These are phyloP conservation scores for Lampris incognitus DNA, from an alignment of 2,113 vertebrate genomes.

Conservation along the genomic window DNA sequence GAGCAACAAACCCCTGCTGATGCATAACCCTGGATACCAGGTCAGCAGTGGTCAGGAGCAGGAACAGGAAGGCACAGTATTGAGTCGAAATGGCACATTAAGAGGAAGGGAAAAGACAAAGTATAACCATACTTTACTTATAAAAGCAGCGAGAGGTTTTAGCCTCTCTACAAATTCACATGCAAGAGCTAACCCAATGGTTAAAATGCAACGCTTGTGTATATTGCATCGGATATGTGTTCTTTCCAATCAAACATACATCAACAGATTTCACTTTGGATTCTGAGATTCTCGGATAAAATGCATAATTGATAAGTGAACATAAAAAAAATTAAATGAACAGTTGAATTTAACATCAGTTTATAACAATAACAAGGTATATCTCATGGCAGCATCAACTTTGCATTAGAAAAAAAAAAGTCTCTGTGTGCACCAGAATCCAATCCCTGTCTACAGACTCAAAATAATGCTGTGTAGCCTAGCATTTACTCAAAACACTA, in stretches of 20 bases:
- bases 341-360: slow-evolving; percentile 40
- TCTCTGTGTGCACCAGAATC: slow-evolving; percentile 54
- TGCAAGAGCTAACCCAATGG: slow-evolving; percentile 63
- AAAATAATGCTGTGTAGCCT: slow-evolving; percentile 41
- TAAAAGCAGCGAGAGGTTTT: slow-evolving; percentile 44
- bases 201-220: slow-evolving; percentile 49
- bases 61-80: slow-evolving; percentile 79
- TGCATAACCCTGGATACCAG: slow-evolving; percentile 82
- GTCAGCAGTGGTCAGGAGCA: slow-evolving; percentile 73
- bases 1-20: slow-evolving; percentile 69
- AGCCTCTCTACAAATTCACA: slow-evolving; percentile 54
- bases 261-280: slow-evolving; percentile 40
- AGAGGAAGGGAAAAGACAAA: slow-evolving; percentile 39
- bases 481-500: slow-evolving; percentile 56
- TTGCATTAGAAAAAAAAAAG: slow-evolving; percentile 48
- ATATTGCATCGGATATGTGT: slow-evolving; percentile 46
- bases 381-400: slow-evolving; percentile 36
- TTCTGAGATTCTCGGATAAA: slow-evolving; percentile 43
- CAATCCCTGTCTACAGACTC: slow-evolving; percentile 46
- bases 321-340: slow-evolving; percentile 47
- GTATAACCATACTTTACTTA: slow-evolving; percentile 35
- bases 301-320: slow-evolving; percentile 63
- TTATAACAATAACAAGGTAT: slow-evolving; percentile 29
- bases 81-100: slow-evolving; percentile 76
- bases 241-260: slow-evolving; percentile 38